phyloP scores from a whole-genome alignment of 1,140 invertebrate species.

The Procambarus virginalis region DNA sequence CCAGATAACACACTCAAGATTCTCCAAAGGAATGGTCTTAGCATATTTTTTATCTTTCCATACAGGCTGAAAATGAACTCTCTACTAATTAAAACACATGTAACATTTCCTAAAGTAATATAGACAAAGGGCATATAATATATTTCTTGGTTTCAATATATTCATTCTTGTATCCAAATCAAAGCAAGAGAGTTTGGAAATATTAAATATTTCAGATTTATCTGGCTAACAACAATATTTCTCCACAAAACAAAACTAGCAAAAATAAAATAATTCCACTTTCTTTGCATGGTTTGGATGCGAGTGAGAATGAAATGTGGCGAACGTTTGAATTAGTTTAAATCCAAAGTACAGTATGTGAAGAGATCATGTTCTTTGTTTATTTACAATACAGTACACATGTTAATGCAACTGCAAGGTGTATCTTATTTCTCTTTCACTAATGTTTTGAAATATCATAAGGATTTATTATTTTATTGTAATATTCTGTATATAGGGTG shows the following conservation, averaged over 20 bases:
- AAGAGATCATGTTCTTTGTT: conserved; percentile 5
- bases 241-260: background rate
- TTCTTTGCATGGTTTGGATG: background rate
- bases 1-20: conserved; percentile 52
- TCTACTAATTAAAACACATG: background rate
- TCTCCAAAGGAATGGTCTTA: conserved; percentile 46
- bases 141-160: background rate
- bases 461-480: conserved; percentile 53
- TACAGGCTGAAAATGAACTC: conserved; percentile 28
- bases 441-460: conserved; percentile 42
- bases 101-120: background rate
- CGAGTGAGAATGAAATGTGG: background rate
- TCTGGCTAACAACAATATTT: background rate
- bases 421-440: conserved; percentile 37
- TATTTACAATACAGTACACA: conserved; percentile 18
- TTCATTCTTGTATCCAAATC: background rate
- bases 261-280: background rate
- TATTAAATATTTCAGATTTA: background rate
- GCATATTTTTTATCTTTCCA: conserved; percentile 31
- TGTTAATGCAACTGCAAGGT: conserved; percentile 49
- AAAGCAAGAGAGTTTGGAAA: background rate
- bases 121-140: conserved; percentile 45
- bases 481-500: conserved; percentile 65
- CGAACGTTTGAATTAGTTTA: background rate
- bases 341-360: background rate